Evolutionary conservation across 92 coral and sea anemone species (phyloP), one percentile per base, ranked within the genome.

Genomic region (Epizoanthus illoricatus): DNA sequence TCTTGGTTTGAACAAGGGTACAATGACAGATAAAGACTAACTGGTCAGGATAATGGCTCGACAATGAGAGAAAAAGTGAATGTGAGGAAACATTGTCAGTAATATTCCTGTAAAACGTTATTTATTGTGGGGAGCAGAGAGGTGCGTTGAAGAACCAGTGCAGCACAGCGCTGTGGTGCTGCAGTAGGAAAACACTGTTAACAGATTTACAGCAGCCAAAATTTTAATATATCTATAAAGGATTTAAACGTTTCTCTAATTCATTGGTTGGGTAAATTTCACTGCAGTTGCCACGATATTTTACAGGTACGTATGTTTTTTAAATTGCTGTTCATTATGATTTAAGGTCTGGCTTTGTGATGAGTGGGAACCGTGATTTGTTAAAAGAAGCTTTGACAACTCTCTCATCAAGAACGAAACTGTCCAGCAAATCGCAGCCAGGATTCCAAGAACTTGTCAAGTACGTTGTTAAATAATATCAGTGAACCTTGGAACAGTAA

Each of bases 381-480:
- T 84, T 91, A 43, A 93, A 96, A 84, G 87, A 84, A 39, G 98
- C 98, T 0, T 65, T 96, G 36, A 87, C 88, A 39, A 92, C 90
- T 66, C 86, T 96, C 40, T 84, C 94, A 0, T 84, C 97, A 28
- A 84, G 99, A 78, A 93, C 91, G 33, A 93, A 93, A 70, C 74
- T 96, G 9, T 91, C 99, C n/a, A 91, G 88, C 73, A 90, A 89
- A 76, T 90, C 99, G 0, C 99, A 96, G 70, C 92, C 97, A 9
- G 99, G 98, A 55, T 86, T 91, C 43, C 97, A 93, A 76, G 99
- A 93, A 73, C 82, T 91, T 69, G 89, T 93, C n/a, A 90, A 91
- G 99, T 96, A 81, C 59, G 94, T 78, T 49, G 16, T 59, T 2
- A 17, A n/a, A 0, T 68, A 28, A 28, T 28, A 28, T 28, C 2